Base-by-base conservation (phyloP, 2,113 vertebrate species). In the Atractosteus spatula region DNA sequence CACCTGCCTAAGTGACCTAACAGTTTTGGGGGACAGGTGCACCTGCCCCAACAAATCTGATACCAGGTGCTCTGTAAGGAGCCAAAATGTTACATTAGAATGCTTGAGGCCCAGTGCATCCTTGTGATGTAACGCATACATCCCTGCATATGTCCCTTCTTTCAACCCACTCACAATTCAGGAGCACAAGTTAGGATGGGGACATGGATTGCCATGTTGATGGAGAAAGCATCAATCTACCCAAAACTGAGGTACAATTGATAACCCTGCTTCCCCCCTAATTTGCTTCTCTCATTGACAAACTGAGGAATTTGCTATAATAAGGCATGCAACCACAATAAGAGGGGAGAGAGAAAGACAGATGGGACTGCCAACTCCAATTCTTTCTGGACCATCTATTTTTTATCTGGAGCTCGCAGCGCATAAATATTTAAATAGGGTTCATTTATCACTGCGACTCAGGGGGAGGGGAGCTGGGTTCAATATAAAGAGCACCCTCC, bases 361-460 rank as follows among this genome's bases (percentile, higher is more conserved):
- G 93, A 94, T 91, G 88, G 92, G 75, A 77, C 89, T 95, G 92
- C 93, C 94, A 93, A 88, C 89, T 88, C 71, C 81, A 71, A 92
- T 93, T 93, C 85, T 88, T 90, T 86, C 75, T 86, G 82, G 86
- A 89, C 90, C 83, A 79, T 94, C 91, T 93, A 91, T 92, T 93
- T 88, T 92, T 93, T 90, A 88, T 88, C 89, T 87, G 86, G 86
- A 88, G 89, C 79, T 80, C 72, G 79, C 76, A 75, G 87, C 72
- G 76, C 74, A 80, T 85, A 91, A 77, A 89, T 87, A 84, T 89
- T 84, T 81, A 89, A 85, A 86, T 83, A 78, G 85, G 85, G 83
- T 87, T 86, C 84, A 81, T 78, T 87, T 85, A 77, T 86, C 85
- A 84, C 79, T 81, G 81, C 79, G 83, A 70, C 81, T 67, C 12